Percentiles rank a stretch among this genome's conserved stretches.
Conservation (phyloP, 2,888 invertebrate species). For the Pandemis heparana region DNA sequence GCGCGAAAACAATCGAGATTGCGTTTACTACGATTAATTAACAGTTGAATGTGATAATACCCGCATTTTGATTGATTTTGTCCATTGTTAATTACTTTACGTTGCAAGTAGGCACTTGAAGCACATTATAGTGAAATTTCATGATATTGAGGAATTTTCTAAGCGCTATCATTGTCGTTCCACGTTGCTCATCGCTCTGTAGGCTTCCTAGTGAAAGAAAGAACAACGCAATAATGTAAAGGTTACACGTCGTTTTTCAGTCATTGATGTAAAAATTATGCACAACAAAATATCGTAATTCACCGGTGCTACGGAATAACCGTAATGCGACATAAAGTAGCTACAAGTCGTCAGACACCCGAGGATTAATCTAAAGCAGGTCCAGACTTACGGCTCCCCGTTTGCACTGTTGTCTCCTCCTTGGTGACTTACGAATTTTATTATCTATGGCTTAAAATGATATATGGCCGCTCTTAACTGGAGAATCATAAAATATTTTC, state of each 20-base stretch:
- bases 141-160: too few species aligned
- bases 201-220: not conserved
- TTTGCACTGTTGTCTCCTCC: conserved; percentile 74
- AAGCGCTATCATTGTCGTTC: too few species aligned
- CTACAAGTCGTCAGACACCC: conserved; percentile 28
- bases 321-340: conserved; percentile 35
- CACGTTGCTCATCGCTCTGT: too few species aligned
- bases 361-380: conserved; percentile 36
- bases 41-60: not conserved
- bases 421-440: conserved; percentile 84
- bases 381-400: conserved; percentile 53
- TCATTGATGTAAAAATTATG: not conserved
- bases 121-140: too few species aligned
- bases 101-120: not conserved
- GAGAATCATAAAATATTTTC: conserved; percentile 86
- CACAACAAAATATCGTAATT: not conserved
- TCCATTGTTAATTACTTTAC: not conserved
- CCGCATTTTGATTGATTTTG: not conserved
- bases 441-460: conserved; percentile 86
- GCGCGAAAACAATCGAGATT: conserved; percentile 8
- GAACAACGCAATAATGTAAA: not conserved
- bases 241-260: too few species aligned
- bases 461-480: conserved; percentile 83
- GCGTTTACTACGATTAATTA: not conserved
- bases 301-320: conserved; percentile 16